Conservation (phyloP, 2,113 vertebrate species). For the Alligator sinensis region DNA sequence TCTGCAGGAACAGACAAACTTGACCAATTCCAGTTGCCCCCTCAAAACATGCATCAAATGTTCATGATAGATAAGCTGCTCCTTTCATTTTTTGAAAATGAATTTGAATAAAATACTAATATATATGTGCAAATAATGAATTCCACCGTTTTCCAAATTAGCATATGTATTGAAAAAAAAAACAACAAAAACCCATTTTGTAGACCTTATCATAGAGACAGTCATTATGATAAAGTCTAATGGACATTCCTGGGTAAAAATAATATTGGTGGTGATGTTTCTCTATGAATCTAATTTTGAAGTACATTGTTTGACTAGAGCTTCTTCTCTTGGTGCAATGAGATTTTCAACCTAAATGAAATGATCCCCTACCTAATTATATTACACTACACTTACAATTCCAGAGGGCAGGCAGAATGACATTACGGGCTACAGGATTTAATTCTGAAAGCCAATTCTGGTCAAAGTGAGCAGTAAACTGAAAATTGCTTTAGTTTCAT, state of each 20-base stretch:
- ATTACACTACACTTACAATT: background rate
- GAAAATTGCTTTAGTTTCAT: background rate
- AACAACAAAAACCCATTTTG: background rate
- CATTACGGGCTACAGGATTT: background rate
- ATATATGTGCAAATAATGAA: background rate
- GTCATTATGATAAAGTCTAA: background rate
- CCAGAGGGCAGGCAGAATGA: background rate
- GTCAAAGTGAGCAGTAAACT: background rate
- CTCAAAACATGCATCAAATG: background rate
- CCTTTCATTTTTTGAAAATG: background rate
- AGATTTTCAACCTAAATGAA: constrained; percentile 5
- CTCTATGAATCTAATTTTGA: background rate
- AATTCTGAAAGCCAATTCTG: background rate
- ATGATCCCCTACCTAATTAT: background rate
- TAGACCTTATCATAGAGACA: background rate
- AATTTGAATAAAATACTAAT: background rate
- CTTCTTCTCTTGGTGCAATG: background rate
- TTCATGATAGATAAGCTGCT: background rate
- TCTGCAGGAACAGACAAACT: background rate
- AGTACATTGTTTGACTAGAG: background rate
- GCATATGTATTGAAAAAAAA: background rate
- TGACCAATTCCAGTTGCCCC: background rate
- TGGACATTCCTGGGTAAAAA: background rate
- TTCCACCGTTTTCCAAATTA: background rate
- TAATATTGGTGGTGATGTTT: background rate